These are phyloP conservation scores for Astreopora myriophthalma DNA, from an alignment of 64 coral and sea anemone genomes.

Conservation along the genomic window DNA sequence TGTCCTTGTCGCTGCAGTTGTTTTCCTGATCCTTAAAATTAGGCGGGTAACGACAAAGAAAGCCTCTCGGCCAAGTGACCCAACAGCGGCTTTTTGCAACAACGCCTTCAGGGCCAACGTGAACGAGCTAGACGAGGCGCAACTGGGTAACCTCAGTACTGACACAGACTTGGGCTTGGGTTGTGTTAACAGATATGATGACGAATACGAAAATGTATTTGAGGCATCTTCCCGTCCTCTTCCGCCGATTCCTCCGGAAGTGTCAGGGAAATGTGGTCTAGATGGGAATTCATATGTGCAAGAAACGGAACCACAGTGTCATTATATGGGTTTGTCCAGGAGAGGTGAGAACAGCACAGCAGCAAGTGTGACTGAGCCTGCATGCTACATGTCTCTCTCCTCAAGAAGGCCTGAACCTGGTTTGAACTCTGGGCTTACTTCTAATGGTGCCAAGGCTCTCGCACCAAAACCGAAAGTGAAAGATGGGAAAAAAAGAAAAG, in stretches of 20 bases:
- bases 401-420: background rate
- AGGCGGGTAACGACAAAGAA: background rate
- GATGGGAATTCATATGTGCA: background rate
- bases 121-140: background rate
- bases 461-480: background rate
- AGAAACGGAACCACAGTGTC: background rate
- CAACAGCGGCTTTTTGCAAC: background rate
- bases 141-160: too few relatives aligned
- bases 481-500: background rate
- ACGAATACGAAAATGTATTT: background rate
- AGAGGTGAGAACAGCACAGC: background rate
- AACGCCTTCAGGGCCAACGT: background rate
- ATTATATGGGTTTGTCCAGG: background rate
- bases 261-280: background rate
- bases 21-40: background rate
- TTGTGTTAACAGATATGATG: background rate
- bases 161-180: background rate
- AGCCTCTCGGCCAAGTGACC: background rate
- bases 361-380: background rate
- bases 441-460: too few relatives aligned
- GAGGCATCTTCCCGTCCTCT: background rate
- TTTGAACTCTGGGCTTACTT: background rate
- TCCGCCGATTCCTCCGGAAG: background rate
- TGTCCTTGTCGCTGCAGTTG: background rate
- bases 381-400: conserved; percentile 1